A percentile compares a stretch with the other conserved stretches of the same genome.
phyloP scores from a whole-genome alignment of 2,888 invertebrate species.

The Drosophila basisetae region DNA sequence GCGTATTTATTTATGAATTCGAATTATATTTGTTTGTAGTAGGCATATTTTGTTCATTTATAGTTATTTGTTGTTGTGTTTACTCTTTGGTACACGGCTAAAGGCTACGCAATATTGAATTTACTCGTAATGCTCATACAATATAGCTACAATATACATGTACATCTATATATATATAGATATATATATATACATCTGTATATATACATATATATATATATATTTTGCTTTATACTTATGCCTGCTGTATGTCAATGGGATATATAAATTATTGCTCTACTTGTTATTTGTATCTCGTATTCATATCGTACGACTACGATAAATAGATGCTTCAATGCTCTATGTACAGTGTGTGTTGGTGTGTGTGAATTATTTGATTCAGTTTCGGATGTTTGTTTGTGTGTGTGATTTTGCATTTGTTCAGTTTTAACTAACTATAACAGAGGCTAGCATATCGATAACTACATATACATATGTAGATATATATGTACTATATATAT shows the following conservation, averaged over 20 bases:
- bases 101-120: slow-evolving; percentile 67
- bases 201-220: slow-evolving; percentile 14
- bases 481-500: slow-evolving; percentile 16
- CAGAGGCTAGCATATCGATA: slow-evolving; percentile 62
- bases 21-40: slow-evolving; percentile 20
- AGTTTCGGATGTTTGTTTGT: slow-evolving; percentile 14
- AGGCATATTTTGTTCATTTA: slow-evolving; percentile 33
- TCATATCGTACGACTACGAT: slow-evolving; percentile 54
- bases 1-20: slow-evolving; percentile 32
- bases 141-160: slow-evolving; percentile 56
- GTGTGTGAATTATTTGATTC: slow-evolving; percentile 46
- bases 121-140: slow-evolving; percentile 44
- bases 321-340: slow-evolving; percentile 58
- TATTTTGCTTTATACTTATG: slow-evolving; percentile 26
- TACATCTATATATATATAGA: slow-evolving; percentile 19
- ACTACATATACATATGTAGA: slow-evolving; percentile 41
- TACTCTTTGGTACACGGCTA: slow-evolving; percentile 75
- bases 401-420: slow-evolving; percentile 34
- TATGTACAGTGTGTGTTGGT: slow-evolving; percentile 64
- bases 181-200: slow-evolving; percentile 16
- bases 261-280: slow-evolving; percentile 71
- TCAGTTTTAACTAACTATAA: slow-evolving; percentile 77
- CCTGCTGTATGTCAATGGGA: slow-evolving; percentile 28
- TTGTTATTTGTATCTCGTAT: slow-evolving; percentile 47
- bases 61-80: slow-evolving; percentile 26